Percentiles rank a stretch among this genome's conserved stretches.
phyloP scores from a whole-genome alignment of 2,888 invertebrate genomes.

The Troides helena region DNA sequence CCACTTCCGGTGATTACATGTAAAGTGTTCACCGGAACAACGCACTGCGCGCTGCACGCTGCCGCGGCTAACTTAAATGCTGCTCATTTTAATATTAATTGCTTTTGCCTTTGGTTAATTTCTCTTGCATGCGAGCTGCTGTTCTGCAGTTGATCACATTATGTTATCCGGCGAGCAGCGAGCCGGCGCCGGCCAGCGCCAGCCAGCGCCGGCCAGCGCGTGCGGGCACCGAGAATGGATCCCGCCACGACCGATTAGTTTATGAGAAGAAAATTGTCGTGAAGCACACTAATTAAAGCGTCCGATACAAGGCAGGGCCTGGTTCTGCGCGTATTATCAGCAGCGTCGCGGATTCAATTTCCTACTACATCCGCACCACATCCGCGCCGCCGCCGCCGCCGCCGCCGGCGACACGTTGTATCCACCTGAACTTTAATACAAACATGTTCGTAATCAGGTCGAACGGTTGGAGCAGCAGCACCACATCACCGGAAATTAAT shows the following conservation, averaged over 20 bases:
- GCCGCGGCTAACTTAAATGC: neutral
- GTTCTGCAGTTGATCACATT: too few species aligned
- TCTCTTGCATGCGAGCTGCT: neutral
- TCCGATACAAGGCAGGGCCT: neutral
- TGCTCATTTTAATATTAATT: neutral
- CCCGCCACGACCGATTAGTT: neutral
- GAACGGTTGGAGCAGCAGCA: too few species aligned
- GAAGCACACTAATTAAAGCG: neutral
- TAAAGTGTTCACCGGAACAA: neutral
- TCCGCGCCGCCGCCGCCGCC: neutral
- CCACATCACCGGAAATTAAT: too few species aligned
- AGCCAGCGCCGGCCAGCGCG: neutral
- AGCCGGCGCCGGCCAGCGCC: neutral
- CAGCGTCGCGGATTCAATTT: neutral
- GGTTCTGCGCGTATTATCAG: neutral
- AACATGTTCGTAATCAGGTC: too few species aligned
- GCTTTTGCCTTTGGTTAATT: neutral
- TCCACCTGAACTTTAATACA: too few species aligned
- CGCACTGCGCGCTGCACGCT: neutral
- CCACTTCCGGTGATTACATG: neutral
- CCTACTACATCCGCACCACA: neutral
- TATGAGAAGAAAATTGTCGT: neutral
- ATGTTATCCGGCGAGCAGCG: neutral
- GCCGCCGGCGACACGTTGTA: too few species aligned
- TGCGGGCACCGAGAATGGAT: neutral